phyloP scores from a whole-genome alignment of 2,113 vertebrate genomes.

The Ia io region DNA sequence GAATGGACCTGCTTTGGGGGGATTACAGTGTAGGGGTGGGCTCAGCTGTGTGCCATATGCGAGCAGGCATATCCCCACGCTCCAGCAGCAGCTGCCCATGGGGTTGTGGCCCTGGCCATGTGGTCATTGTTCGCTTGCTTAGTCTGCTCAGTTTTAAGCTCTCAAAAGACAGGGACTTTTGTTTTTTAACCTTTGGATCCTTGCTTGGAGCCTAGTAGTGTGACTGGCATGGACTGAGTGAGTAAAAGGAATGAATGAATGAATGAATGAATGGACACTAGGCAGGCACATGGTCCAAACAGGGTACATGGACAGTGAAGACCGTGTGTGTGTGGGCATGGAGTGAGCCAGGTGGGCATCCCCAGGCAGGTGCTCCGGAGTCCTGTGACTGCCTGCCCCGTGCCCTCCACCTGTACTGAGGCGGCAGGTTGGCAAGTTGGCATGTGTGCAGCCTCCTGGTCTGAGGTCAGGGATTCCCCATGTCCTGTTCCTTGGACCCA shows the following conservation, averaged over 20 bases:
- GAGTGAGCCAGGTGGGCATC: neutral
- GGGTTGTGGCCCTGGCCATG: neutral
- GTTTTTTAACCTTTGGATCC: neutral
- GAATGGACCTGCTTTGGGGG: neutral
- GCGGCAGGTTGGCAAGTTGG: neutral
- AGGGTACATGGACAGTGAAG: neutral
- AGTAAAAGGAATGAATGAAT: neutral
- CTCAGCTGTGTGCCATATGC: accelerated
- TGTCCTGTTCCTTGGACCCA: neutral
- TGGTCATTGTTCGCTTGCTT: neutral
- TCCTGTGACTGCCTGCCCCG: neutral
- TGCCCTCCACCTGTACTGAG: neutral
- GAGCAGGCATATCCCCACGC: accelerated
- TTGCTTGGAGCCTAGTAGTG: neutral
- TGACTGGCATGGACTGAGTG: neutral
- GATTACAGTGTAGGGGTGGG: neutral
- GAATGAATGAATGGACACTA: neutral
- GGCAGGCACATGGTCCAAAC: neutral
- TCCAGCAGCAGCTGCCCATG: accelerated
- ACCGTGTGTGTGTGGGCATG: neutral
- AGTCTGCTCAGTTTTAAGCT: neutral
- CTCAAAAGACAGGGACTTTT: neutral
- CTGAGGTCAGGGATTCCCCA: neutral
- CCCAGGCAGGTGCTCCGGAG: neutral
- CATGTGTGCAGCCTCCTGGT: neutral